Base-by-base conservation (phyloP, 2,797 vertebrate genomes). In the Epinephelus malabaricus region DNA sequence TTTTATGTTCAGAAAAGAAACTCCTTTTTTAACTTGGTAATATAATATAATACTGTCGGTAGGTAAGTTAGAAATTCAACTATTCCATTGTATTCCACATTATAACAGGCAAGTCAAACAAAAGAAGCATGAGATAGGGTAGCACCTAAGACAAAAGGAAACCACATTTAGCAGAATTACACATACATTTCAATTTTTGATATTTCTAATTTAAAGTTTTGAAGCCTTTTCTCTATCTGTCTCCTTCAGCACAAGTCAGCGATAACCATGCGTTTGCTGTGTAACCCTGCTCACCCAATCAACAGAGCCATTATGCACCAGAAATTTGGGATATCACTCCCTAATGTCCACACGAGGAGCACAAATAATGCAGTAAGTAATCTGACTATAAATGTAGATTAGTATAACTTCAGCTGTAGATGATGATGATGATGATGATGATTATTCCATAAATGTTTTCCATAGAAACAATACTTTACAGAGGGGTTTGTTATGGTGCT, bases 231-330 rank as follows among this genome's bases (percentile, higher is more conserved):
- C 7, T 69, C 54, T 78, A 2, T 74, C 62, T 65, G 13, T 73
- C 78, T 93, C 4, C 81, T 79, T 95, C 94, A 98, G 96, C 92
- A 88, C 73, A 97, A 96, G 86, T 68, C 92, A 79, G 93, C 94
- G 21, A 80, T 95, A 87, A 89, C 89, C 54, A 82, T 91, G 85
- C 96, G 91, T 83, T 85, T 97, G 71, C 70, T 95, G 64, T 89
- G 79, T 84, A 93, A 96, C 70, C 91, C 95, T 14, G 85, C 90
- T 70, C 93, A 94, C 55, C 60, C 50, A 12, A 90, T 87, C 61
- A 92, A 93, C 90, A 95, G 95, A 91, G 86, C 82, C 60, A 66
- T 83, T 38, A 78, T 96, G 71, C 93, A 92, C 23, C 81, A 89
- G 21, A 95, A 61, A 69, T 94, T 83, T 86, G 95, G 95, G 18